Percentiles rank a stretch among this genome's conserved stretches.
phyloP scores from a whole-genome alignment of 2,888 invertebrate genomes.

The Leptopilina drosophilae region DNA sequence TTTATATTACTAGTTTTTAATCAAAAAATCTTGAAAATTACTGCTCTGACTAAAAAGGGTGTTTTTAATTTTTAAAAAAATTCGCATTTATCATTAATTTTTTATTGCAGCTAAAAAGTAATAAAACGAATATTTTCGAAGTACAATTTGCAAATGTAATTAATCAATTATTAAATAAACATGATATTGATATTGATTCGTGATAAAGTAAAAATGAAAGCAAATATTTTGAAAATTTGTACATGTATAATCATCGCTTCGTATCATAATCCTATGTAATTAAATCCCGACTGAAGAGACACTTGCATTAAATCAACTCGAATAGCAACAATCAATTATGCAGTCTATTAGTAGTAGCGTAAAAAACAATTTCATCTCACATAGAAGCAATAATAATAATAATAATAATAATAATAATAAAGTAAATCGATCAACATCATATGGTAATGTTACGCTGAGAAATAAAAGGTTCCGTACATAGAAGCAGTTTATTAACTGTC shows the following conservation, averaged over 20 bases:
- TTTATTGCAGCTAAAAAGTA: no score
- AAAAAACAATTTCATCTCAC: not conserved
- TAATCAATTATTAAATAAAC: no score
- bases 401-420: no score
- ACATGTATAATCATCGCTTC: not conserved
- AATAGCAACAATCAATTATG: constrained; percentile 31
- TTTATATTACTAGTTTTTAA: no score
- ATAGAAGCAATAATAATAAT: not conserved
- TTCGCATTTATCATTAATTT: no score
- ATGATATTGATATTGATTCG: no score
- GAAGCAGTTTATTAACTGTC: constrained; percentile 12
- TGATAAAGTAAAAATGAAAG: not conserved
- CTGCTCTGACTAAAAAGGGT: no score
- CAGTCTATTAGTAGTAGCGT: not conserved
- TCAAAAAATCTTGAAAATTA: no score
- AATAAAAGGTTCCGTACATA: not conserved
- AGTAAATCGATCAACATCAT: not conserved
- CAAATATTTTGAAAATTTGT: not conserved
- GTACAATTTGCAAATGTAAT: no score
- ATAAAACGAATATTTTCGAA: no score
- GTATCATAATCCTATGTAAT: not conserved
- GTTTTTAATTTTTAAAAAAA: no score
- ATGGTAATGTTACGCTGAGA: not conserved
- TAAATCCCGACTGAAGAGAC: not conserved
- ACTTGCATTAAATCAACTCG: constrained; percentile 14